Evolutionary conservation across 2,888 invertebrate species (phyloP).

Genomic region (Cyclophora albipunctata): DNA sequence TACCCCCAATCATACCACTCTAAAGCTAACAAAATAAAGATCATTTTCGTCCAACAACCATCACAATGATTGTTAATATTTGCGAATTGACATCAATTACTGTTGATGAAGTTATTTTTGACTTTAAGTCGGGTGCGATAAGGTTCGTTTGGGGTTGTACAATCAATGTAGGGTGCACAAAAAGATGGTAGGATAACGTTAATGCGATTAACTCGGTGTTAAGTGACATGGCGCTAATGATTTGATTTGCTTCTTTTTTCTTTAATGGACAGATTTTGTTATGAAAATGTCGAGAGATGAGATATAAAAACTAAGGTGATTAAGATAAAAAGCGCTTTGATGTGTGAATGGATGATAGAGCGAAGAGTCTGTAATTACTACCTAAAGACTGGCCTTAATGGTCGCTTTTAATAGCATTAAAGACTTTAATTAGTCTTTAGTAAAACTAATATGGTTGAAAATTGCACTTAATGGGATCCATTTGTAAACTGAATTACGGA

Average conservation of each 20-base stretch:
- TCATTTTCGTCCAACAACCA: conserved; percentile 25
- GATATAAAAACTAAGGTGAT: not conserved
- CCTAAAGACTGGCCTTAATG: too few species aligned
- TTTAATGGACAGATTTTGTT: conserved; percentile 8
- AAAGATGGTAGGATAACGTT: conserved; percentile 60
- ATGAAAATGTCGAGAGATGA: conserved; percentile 5
- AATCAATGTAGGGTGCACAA: conserved; percentile 44
- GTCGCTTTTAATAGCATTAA: too few species aligned
- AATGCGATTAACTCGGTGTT: conserved; percentile 64
- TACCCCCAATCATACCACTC: conserved; percentile 23
- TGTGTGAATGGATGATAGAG: too few species aligned
- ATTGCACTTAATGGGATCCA: too few species aligned
- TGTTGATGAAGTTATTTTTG: conserved; percentile 19
- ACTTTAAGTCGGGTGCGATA: conserved; percentile 24
- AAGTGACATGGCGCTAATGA: conserved; percentile 69
- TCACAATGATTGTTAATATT: conserved; percentile 56
- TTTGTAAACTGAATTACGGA: too few species aligned
- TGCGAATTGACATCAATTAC: conserved; percentile 48
- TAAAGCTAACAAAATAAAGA: conserved; percentile 28
- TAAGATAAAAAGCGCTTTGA: too few species aligned
- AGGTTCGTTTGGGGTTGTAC: conserved; percentile 12
- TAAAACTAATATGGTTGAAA: too few species aligned
- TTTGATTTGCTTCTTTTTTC: conserved; percentile 40
- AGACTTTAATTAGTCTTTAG: too few species aligned
- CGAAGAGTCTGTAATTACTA: too few species aligned